Base-by-base conservation (phyloP, 2,888 invertebrate genomes). In the Scrobipalpa costella region DNA sequence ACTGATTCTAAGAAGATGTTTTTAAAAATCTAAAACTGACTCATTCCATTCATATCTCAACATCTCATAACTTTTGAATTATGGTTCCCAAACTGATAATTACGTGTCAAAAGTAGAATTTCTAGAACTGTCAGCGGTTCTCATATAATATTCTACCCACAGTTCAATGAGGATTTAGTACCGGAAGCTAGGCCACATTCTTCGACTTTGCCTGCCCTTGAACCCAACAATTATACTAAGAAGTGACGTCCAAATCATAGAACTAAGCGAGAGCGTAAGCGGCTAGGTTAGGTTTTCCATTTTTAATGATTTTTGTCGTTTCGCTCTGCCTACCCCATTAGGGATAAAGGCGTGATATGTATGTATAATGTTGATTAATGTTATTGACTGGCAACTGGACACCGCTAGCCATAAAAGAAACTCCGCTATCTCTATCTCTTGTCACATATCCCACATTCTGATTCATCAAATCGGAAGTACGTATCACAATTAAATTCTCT, bases 151-250 rank as follows among this genome's bases (percentile, higher is more conserved):
- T 85, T 80, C 83, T 67, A 69, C 63, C 67, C 75, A 74, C 76
- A 73, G 61, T 67, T 69, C 70, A 67, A 66, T 71, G 63, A 66
- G 63, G 68, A 69, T 68, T 72, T 70, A 61, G 62, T 64, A 73
- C 76, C 86, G 90, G 90, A 90, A 88, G 84, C 85, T 86, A 86
- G 86, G 69, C 80, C 69, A 79, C 86, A 86, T 86, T 85, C 85
- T 76, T 77, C 74, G 79, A 66, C 75, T 78, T 66, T 66, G 77
- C 66, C 71, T 80, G 89, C 68, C 88, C 88, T 90, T 89, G 90
- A 89, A 86, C 83, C 79, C 76, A 62, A 63, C 70, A 74, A 71
- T 64, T 61, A 61, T 21, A 68, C n/a, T n/a, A 55, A 15, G 33
- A n/a, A 27, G 3, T 6, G n/a, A 27, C 73, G 63, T 61, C 2